Base-by-base conservation (phyloP, 2,797 vertebrate species). In the Sandelia bainsii region DNA sequence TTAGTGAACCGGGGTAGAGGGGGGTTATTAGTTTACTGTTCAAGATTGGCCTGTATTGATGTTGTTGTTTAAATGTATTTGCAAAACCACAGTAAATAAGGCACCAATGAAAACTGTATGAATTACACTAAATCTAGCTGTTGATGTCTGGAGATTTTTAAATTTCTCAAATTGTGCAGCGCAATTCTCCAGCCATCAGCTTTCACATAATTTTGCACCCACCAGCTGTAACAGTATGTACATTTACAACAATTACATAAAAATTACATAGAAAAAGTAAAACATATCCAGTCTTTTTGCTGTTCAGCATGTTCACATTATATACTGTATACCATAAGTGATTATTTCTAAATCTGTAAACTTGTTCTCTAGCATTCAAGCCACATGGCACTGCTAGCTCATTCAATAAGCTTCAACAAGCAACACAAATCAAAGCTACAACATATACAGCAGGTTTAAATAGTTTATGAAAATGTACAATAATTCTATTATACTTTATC, bases 61-160 rank as follows among this genome's bases (percentile, higher is more conserved):
- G 65, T 71, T 71, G 69, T 61, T 71, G 69, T 61, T 75, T 44
- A 68, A 48, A 65, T 69, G 58, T 76, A 58, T 71, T 16, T 68
- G 44, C 74, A 40, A 50, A 66, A 49, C 69, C 65, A 49, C 6
- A 63, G 25, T 29, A 64, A 19, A 52, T 16, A 45, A 49, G 9
- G 20, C 34, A 40, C 0, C 4, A 10, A 25, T 46, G 16, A 25
- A 62, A 60, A 69, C 12, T 66, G 25, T 67, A 16, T 29, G 39
- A 62, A 51, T 66, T 32, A 3, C 59, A 60, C 27, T 69, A 6
- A 72, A 70, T 53, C 12, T 53, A 53, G 29, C 4, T 10, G 16
- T 27, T 32, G 4, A 46, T 71, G 44, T 71, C 6, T 62, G 37
- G 40, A 59, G 17, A 27, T 64, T 44, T 59, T 65, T 40, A 40